Base-by-base conservation (phyloP, 2,113 vertebrate genomes). In the Pimephales promelas region DNA sequence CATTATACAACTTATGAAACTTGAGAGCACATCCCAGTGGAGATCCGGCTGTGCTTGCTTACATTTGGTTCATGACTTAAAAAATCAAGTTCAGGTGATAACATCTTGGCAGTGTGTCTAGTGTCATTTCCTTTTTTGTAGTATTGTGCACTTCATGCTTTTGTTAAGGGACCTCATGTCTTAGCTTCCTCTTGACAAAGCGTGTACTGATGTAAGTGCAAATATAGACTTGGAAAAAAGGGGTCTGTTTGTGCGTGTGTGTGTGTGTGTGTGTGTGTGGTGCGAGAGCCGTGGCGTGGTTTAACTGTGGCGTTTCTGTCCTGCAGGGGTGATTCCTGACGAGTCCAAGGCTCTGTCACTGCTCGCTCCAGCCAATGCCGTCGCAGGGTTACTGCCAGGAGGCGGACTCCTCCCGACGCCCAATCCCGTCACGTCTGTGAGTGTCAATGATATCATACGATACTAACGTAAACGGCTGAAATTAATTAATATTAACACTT, bases 11-110 rank as follows among this genome's bases (percentile, higher is more conserved):
- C 98, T 99, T 97, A 97, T 98, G 98, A 99, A 97, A 98, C 96
- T 98, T 99, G 98, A 99, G 97, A 98, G 97, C 97, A 99, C 97
- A 98, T 95, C 97, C 96, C 97, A 92, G 90, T 95, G 98, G 97
- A 99, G 97, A 97, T 94, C 97, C 95, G 97, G 97, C 98, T 99
- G 97, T 99, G 97, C 97, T 99, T 98, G 97, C 98, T 98, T 97
- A 99, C 97, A 97, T 99, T 98, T 99, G 97, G 97, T 99, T 99
- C 98, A 99, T 99, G 98, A 99, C 97, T 99, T 98, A 99, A 97
- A 99, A 99, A 88, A 97, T 96, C 97, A 95, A 99, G 97, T 98
- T 96, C 97, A 99, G 98, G 97, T 99, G 98, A 99, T 98, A 95
- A 97, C 95, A 99, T 97, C 97, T 99, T 98, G 97, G 97, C 97